A percentile compares a stretch with the other conserved stretches of the same genome.
These are phyloP conservation scores for Diaphora mendica DNA, from an alignment of 2,888 invertebrate species.

Conservation along the genomic window DNA sequence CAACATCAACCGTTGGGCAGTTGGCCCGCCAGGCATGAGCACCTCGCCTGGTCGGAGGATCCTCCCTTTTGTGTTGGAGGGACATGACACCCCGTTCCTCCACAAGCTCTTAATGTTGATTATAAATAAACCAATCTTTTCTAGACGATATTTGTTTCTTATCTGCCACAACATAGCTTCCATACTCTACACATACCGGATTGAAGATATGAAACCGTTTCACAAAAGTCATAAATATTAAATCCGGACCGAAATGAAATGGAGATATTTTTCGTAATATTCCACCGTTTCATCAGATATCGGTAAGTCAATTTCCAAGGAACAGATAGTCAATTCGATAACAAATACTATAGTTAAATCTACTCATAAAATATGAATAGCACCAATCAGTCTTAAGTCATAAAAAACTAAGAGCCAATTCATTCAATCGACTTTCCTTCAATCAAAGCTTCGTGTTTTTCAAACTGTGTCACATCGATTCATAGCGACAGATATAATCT, in stretches of 20 bases:
- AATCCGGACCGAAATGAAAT: background rate
- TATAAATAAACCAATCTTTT: background rate
- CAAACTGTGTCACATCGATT: slow-evolving; percentile 36
- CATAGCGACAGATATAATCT: slow-evolving; percentile 50
- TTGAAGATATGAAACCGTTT: background rate
- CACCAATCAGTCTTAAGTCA: slow-evolving; percentile 7
- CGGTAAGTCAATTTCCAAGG: background rate
- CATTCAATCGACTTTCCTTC: slow-evolving; percentile 13
- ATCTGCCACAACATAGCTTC: background rate
- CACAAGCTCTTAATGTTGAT: no score
- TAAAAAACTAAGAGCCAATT: slow-evolving; percentile 11
- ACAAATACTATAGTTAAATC: background rate
- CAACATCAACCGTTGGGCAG: no score
- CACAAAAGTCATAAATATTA: slow-evolving; percentile 2
- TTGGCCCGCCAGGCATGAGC: no score
- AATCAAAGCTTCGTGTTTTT: slow-evolving; percentile 1
- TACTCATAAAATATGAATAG: slow-evolving; percentile 1
- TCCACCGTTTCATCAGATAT: background rate
- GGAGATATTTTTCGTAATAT: background rate
- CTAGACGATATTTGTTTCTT: background rate
- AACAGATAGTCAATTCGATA: background rate
- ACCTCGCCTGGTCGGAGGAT: no score
- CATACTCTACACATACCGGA: background rate
- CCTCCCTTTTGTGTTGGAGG: no score
- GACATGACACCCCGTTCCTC: no score